Percentiles rank a stretch among this genome's conserved stretches.
These are phyloP conservation scores for Dastarcus helophoroides DNA, from an alignment of 2,888 invertebrate species.

Conservation along the genomic window DNA sequence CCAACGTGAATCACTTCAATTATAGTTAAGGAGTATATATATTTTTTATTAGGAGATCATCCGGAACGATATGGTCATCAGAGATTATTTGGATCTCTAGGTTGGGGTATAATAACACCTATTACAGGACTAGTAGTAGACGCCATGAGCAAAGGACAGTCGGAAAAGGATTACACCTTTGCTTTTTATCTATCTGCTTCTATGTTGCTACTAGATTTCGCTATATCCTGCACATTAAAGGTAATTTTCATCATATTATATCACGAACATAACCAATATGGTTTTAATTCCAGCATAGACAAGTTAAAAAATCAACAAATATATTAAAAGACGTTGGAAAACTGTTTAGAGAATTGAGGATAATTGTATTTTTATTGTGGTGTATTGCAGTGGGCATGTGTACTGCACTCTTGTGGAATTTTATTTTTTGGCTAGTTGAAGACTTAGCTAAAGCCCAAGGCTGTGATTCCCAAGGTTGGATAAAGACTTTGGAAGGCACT, in stretches of 20 bases:
- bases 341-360: slow-evolving; percentile 52
- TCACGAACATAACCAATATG: slow-evolving; percentile 1
- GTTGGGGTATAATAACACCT: slow-evolving; percentile 71
- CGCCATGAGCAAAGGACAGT: slow-evolving; percentile 49
- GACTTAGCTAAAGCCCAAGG: slow-evolving; percentile 46
- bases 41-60: slow-evolving; percentile 46
- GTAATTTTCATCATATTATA: slow-evolving; percentile 30
- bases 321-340: slow-evolving; percentile 58
- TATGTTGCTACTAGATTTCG: slow-evolving; percentile 53
- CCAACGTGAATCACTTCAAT: no score
- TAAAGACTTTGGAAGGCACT: slow-evolving; percentile 40
- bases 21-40: no score
- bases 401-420: slow-evolving; percentile 79
- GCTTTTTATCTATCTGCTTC: slow-evolving; percentile 66
- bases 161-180: slow-evolving; percentile 62
- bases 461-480: slow-evolving; percentile 31
- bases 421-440: slow-evolving; percentile 76
- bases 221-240: slow-evolving; percentile 53
- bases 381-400: slow-evolving; percentile 73
- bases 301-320: slow-evolving; percentile 52
- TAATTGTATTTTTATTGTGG: slow-evolving; percentile 67
- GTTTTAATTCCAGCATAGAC: slow-evolving; percentile 44
- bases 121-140: slow-evolving; percentile 71
- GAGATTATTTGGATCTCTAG: slow-evolving; percentile 78
- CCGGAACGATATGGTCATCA: slow-evolving; percentile 75